phyloP scores from a whole-genome alignment of 2,797 vertebrate species.

The Lepilemur septentrionalis region DNA sequence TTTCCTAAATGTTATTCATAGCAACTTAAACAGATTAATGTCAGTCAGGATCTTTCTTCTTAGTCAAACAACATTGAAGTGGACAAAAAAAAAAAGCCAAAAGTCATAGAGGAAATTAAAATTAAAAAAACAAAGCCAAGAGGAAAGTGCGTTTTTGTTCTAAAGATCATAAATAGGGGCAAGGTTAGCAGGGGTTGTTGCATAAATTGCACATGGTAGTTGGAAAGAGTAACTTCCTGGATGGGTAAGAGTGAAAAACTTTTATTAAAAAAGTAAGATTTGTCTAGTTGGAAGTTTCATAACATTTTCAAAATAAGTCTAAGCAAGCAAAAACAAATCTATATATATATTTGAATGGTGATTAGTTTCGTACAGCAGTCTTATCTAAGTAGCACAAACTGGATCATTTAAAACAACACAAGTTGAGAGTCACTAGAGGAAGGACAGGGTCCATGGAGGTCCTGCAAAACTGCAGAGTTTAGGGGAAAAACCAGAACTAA shows the following conservation, averaged over 20 bases:
- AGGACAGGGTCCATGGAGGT: background rate
- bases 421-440: background rate
- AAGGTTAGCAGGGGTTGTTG: background rate
- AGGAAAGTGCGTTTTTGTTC: background rate
- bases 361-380: background rate
- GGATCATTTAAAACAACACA: background rate
- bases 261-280: background rate
- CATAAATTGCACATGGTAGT: background rate
- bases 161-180: background rate
- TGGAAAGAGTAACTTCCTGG: background rate
- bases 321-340: background rate
- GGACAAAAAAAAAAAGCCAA: background rate
- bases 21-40: conserved; percentile 24
- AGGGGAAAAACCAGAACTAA: background rate
- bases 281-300: background rate
- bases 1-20: background rate
- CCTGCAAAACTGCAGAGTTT: background rate
- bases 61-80: background rate
- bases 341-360: too few relatives aligned
- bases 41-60: background rate
- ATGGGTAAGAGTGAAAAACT: background rate
- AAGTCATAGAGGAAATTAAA: background rate
- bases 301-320: background rate
- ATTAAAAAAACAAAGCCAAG: background rate
- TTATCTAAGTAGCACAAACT: background rate